Base-by-base conservation (phyloP, 1,140 invertebrate genomes). In the Pteromalus puparum region DNA sequence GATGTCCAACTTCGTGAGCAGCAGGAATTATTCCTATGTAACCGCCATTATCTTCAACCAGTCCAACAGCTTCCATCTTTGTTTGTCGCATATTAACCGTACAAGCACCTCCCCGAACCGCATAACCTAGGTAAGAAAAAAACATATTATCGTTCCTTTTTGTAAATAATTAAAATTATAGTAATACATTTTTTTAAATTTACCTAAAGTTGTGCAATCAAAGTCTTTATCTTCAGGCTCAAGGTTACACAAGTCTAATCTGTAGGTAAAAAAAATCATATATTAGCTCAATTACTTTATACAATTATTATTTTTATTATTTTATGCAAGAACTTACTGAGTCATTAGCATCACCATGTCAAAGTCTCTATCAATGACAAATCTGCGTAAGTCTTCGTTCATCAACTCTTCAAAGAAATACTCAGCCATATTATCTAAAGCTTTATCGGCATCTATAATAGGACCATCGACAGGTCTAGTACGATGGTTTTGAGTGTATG, bases 31-130 rank as follows among this genome's bases (percentile, higher is more conserved):
- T 89, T 18, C 89, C 91, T 15, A 88, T 87, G 85, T 88, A 92
- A 30, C 90, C 91, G 61, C 91, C 91, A 77, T 92, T 90, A 79
- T 92, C 92, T 70, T 92, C 90, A 13, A 91, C 77, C 18, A 92
- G 75, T 65, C 88, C 87, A 38, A 91, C 89, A 46, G 89, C 89
- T 83, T 91, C 88, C 18, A 91, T 86, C 21, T 82, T 86, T 18
- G 24, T 24, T 15, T 67, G 67, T 30, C 1, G 85, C 74, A 21
- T 48, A 81, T 74, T 83, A 30, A 75, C 82, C n/a, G 82, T 18
- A 24, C 82, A 84, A 13, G 68, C 75, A 28, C 82, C 82, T 48
- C 61, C 74, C 3, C 82, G 74, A 42, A 77, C 34, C 1, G 82
- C 73, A n/a, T 42, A 83, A 12, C 82, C 82, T 75, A 81, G 24